Evolutionary conservation across 2,888 invertebrate species (phyloP), one percentile per base, ranked within the genome.

Genomic region (Thecocarcelia acutangulata): DNA sequence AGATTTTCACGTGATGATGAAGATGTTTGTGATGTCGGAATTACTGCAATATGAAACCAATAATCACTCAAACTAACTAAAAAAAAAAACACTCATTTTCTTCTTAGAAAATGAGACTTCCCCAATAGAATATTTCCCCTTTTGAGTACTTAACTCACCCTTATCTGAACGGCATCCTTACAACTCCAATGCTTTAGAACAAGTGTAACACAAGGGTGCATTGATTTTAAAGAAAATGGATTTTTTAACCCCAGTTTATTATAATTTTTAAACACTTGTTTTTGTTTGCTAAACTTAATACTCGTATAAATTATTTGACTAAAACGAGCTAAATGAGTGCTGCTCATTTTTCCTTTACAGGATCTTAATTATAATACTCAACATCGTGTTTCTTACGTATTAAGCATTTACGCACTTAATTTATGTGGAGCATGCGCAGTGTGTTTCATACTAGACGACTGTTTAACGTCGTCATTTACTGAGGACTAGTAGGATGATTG

Each of bases 401-500:
- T 6, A 28, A 48, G 0, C 13, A 6, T n/a, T 5, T 42, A 33
- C 24, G 4, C 44, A 56, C 61, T 52, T 44, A 42, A 54, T 54
- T 64, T 58, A 76, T 78, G 78, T 82, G 82, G 82, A 81, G 73
- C 82, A 78, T 82, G 82, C 82, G 82, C 70, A 37, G 28, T 66
- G 11, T 24, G 9, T 8, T 37, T 21, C 78, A 74, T 82, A 69
- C 82, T 82, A 78, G 78, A 82, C 82, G 82, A 82, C 70, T 78
- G 78, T 82, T 78, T 58, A 78, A 78, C 82, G 78, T 82, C 74
- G 82, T 82, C 54, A 66, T 74, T 78, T 78, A 66, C 64, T 69
- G 74, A 82, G 82, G 69, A 75, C 82, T 82, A 78, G 82, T 78
- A 82, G 88, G 87, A 88, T 87, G 89, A 86, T 87, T 88, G 84